Percentiles rank a stretch among this genome's conserved stretches.
These are phyloP conservation scores for Sinopyrophorus schimmeli DNA, from an alignment of 2,888 invertebrate genomes.

Conservation along the genomic window DNA sequence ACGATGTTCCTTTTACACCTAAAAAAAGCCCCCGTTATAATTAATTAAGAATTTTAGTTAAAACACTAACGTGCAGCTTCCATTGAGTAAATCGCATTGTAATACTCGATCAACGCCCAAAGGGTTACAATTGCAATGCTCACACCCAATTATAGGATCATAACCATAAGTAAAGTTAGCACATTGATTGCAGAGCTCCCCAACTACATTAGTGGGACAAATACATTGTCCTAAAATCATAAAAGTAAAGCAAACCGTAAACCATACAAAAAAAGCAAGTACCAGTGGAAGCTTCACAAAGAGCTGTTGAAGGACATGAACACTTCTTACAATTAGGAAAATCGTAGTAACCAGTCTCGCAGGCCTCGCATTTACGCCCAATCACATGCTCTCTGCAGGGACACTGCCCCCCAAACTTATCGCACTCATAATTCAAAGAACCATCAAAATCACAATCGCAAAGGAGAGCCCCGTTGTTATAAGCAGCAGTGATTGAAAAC, in stretches of 20 bases:
- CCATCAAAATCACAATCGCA: slow-evolving; percentile 91
- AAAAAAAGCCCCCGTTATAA: slow-evolving; percentile 25
- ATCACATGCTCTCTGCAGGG: slow-evolving; percentile 91
- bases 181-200: slow-evolving; percentile 88
- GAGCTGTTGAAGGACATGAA: slow-evolving; percentile 80
- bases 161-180: slow-evolving; percentile 87
- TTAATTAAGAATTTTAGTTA: neutral
- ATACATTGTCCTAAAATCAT: slow-evolving; percentile 69
- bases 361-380: slow-evolving; percentile 80
- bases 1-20: slow-evolving; percentile 85
- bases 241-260: neutral
- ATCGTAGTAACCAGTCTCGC: slow-evolving; percentile 89
- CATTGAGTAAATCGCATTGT: slow-evolving; percentile 87
- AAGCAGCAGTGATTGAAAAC: slow-evolving; percentile 92
- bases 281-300: slow-evolving; percentile 75
- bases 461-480: slow-evolving; percentile 89
- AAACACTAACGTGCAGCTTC: slow-evolving; percentile 75
- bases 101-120: slow-evolving; percentile 77
- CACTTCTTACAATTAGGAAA: slow-evolving; percentile 94
- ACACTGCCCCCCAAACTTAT: slow-evolving; percentile 95
- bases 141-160: slow-evolving; percentile 93
- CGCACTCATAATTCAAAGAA: slow-evolving; percentile 84
- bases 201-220: slow-evolving; percentile 89
- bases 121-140: slow-evolving; percentile 88
- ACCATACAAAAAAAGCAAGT: slow-evolving; percentile 7